Evolutionary conservation across 2,888 invertebrate genomes (phyloP).

Genomic region (Pherbina coryleti): DNA sequence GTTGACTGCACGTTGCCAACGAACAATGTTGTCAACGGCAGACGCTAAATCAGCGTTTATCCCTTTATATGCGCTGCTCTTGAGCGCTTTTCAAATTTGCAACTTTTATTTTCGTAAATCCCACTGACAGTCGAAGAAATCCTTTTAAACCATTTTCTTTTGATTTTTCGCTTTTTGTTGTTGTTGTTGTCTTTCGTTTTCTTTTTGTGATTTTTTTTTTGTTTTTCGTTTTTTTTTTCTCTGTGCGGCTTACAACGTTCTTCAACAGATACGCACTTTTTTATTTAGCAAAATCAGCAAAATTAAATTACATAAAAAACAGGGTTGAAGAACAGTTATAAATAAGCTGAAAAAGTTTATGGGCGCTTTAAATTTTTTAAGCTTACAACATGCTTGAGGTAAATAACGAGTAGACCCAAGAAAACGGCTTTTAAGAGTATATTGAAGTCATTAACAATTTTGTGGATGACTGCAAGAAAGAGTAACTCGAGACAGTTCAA

Average conservation of each 20-base stretch:
- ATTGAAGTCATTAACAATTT: too few species aligned
- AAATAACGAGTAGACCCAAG: too few species aligned
- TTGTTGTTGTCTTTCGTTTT: background rate
- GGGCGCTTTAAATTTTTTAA: too few species aligned
- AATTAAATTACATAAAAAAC: constrained; percentile 12
- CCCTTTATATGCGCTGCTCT: constrained; percentile 32
- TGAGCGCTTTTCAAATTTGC: constrained; percentile 22
- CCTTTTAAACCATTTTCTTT: constrained; percentile 20
- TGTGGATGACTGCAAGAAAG: too few species aligned
- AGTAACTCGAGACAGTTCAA: too few species aligned
- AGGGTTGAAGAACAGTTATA: background rate
- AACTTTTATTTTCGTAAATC: constrained; percentile 25
- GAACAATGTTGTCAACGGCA: constrained; percentile 31
- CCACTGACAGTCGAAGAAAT: constrained; percentile 11
- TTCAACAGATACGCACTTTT: background rate
- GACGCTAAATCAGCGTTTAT: constrained; percentile 44
- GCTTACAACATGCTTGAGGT: too few species aligned
- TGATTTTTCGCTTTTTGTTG: background rate
- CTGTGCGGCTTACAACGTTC: background rate
- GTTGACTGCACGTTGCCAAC: constrained; percentile 2
- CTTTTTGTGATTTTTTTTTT: background rate
- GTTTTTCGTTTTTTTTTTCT: background rate
- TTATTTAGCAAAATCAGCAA: constrained; percentile 10
- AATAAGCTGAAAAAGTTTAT: too few species aligned
- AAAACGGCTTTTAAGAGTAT: too few species aligned